Evolutionary conservation across 2,888 invertebrate genomes (phyloP).

Genomic region (Hermodice carunculata): DNA sequence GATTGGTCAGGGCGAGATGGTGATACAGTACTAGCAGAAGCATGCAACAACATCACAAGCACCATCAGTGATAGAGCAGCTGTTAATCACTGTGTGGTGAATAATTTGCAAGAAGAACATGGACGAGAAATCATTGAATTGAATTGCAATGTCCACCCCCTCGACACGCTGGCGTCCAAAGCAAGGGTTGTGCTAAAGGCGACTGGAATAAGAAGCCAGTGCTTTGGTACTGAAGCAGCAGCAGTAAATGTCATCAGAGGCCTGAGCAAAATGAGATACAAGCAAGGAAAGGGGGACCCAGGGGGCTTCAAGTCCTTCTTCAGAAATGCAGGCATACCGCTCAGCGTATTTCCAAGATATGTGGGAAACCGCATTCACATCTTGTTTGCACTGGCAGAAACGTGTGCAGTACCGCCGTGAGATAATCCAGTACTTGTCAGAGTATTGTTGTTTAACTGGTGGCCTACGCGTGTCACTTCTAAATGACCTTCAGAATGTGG

Average conservation of each 20-base stretch:
- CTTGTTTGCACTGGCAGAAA: constrained; percentile 3
- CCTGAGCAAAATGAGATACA: neutral
- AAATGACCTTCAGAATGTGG: too few relatives aligned
- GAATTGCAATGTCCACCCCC: constrained; percentile 2
- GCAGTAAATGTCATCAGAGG: constrained; percentile 8
- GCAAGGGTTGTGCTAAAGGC: constrained; percentile 3
- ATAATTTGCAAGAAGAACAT: neutral
- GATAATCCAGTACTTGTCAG: too few relatives aligned
- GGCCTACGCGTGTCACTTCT: too few relatives aligned
- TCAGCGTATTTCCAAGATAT: neutral
- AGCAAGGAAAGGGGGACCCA: constrained; percentile 5
- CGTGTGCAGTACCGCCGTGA: neutral
- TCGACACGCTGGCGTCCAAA: neutral
- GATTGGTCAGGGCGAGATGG: neutral
- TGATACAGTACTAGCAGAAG: neutral
- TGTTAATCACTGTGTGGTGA: neutral
- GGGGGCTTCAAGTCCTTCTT: neutral
- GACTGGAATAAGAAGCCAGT: too few relatives aligned
- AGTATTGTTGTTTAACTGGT: too few relatives aligned
- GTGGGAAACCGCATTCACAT: constrained; percentile 8
- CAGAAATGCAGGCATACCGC: neutral
- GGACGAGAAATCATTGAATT: neutral
- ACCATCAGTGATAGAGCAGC: neutral
- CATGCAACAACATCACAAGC: neutral
- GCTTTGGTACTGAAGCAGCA: neutral